phyloP scores from a whole-genome alignment of 92 coral and sea anemone species.

The Desmophyllum pertusum region DNA sequence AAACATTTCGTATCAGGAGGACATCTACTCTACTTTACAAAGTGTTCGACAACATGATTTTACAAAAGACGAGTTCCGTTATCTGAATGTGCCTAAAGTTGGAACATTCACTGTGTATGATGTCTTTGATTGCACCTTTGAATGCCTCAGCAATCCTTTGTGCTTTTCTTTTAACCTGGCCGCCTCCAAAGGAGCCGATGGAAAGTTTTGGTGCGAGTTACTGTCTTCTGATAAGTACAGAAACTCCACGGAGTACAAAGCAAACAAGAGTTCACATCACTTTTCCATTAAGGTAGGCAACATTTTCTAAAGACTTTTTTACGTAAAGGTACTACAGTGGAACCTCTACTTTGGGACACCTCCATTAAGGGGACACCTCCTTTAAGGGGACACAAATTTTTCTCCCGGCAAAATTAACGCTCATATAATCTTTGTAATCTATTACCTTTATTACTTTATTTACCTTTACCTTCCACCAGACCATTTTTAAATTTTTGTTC shows the following conservation, averaged over 20 bases:
- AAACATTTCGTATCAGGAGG: background rate
- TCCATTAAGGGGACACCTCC: too few species aligned
- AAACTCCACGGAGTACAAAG: background rate
- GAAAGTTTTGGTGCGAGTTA: slow-evolving; percentile 3
- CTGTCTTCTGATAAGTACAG: slow-evolving; percentile 4
- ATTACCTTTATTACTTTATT: too few species aligned
- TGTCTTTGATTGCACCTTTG: background rate
- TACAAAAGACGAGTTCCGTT: background rate
- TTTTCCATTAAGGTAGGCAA: background rate
- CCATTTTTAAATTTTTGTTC: too few species aligned
- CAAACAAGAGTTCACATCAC: background rate
- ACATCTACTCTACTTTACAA: background rate
- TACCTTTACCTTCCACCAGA: too few species aligned
- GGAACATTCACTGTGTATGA: background rate
- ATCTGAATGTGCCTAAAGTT: background rate
- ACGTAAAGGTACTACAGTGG: too few species aligned
- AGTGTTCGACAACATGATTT: background rate
- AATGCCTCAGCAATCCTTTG: background rate
- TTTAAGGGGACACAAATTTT: too few species aligned
- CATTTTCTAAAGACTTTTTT: background rate
- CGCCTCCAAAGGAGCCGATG: background rate
- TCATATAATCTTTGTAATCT: too few species aligned
- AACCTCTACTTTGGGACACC: too few species aligned
- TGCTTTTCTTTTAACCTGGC: slow-evolving; percentile 7
- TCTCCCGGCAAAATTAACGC: too few species aligned